Evolutionary conservation across 1,140 invertebrate species (phyloP), one percentile per base, ranked within the genome.

Genomic region (Drosophila punjabiensis): DNA sequence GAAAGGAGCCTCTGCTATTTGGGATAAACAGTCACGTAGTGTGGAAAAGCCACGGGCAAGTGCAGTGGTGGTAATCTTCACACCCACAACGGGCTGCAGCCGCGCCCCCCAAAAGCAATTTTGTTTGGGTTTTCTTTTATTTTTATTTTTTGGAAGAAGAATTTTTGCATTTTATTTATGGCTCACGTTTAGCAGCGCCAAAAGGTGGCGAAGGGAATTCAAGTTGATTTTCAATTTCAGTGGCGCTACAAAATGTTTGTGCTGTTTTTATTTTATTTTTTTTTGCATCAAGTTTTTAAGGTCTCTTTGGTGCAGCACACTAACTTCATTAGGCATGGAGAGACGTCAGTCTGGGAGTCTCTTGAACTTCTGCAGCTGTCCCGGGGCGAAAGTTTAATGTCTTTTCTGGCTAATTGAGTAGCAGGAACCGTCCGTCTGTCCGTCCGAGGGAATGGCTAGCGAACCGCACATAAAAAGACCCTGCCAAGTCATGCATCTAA

Each of bases 331-430:
- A 82, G 75, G 60, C 69, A 56, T 61, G 67, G 52, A 65, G 52
- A 55, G 73, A 60, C 71, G 58, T 64, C 56, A 24, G 35, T 58
- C 35, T 58, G 35, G 77, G 69, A 69, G 76, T 63, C 69, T 63
- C 69, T 79, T 68, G 70, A 82, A 73, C 70, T 76, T 47, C 59
- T 65, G 50, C 33, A 48, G 65, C 48, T 69, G 74, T 67, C 67
- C 62, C 43, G 37, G 30, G 78, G 77, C 86, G 75, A 89, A 90
- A 90, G 86, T 85, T 89, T 89, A 86, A 89, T 89, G 85, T 89
- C 82, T 89, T 89, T 89, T 89, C 85, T 74, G 86, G 86, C 85
- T 89, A 89, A 89, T 89, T 89, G 86, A 89, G 86, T 89, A 75
- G 82, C 84, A 13, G 32, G 41, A 33, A 47, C 32, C 32, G 10